Evolutionary conservation across 2,888 invertebrate species (phyloP).

Genomic region (Acleris literana): DNA sequence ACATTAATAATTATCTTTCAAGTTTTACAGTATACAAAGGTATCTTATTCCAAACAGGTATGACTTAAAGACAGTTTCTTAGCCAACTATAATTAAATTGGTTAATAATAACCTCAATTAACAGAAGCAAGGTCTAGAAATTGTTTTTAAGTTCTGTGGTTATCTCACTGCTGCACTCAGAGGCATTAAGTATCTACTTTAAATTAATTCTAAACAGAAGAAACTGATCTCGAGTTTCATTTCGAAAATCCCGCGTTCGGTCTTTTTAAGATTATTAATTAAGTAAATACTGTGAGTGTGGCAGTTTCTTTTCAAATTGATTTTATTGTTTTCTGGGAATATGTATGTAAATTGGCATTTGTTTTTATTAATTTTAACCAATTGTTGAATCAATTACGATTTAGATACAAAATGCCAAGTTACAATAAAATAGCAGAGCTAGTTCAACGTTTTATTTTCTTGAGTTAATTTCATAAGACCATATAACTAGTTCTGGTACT

Average conservation of each 20-base stretch:
- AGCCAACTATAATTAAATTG: not conserved
- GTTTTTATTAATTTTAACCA: not conserved
- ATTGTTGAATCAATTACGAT: not conserved
- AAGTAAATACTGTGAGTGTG: no score
- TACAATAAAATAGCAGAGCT: constrained; percentile 1
- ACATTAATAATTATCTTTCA: constrained; percentile 22
- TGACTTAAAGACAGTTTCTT: constrained; percentile 1
- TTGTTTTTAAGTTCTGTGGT: no score
- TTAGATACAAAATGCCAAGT: constrained; percentile 4
- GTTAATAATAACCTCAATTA: no score
- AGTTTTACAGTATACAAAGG: constrained; percentile 33
- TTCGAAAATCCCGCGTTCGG: no score
- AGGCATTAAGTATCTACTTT: no score
- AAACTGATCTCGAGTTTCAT: no score
- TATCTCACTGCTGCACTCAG: no score
- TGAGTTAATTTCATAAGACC: not conserved
- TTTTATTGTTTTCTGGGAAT: not conserved
- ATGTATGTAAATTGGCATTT: not conserved
- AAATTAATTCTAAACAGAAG: no score
- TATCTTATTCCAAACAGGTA: constrained; percentile 25
- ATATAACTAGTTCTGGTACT: constrained; percentile 6
- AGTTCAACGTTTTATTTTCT: not conserved
- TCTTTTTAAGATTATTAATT: no score
- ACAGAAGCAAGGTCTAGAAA: no score
- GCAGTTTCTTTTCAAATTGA: not conserved